phyloP scores from a whole-genome alignment of 2,113 vertebrate species.

The Patagioenas fasciata region DNA sequence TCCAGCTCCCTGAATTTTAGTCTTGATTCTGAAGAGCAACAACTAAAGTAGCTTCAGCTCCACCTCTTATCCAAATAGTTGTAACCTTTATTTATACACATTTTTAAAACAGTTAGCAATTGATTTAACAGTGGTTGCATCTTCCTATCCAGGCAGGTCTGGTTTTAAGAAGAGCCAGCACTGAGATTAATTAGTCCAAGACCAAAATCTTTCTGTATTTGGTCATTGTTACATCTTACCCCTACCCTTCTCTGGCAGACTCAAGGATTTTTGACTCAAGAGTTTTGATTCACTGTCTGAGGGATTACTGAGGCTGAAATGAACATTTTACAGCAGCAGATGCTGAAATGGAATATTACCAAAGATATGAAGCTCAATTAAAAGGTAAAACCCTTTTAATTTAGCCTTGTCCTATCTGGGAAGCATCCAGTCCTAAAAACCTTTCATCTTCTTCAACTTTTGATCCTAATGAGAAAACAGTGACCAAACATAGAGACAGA shows the following conservation, averaged over 20 bases:
- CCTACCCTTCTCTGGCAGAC: neutral
- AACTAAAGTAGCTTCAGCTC: neutral
- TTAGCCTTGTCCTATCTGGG: neutral
- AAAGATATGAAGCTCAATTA: conserved; percentile 4
- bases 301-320: neutral
- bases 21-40: neutral
- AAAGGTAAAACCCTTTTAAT: conserved; percentile 5
- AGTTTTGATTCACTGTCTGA: neutral
- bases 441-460: neutral
- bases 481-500: neutral
- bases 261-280: neutral
- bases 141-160: neutral
- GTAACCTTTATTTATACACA: neutral
- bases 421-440: neutral
- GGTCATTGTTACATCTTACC: neutral
- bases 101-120: neutral
- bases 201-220: neutral
- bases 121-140: neutral
- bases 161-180: neutral
- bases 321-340: neutral
- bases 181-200: neutral
- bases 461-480: neutral
- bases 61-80: neutral
- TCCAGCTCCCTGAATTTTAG: neutral
- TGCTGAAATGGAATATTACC: neutral